Percentiles rank a stretch among this genome's conserved stretches.
Evolutionary conservation across 92 coral and sea anemone species (phyloP).

Genomic region (Metridium senile): DNA sequence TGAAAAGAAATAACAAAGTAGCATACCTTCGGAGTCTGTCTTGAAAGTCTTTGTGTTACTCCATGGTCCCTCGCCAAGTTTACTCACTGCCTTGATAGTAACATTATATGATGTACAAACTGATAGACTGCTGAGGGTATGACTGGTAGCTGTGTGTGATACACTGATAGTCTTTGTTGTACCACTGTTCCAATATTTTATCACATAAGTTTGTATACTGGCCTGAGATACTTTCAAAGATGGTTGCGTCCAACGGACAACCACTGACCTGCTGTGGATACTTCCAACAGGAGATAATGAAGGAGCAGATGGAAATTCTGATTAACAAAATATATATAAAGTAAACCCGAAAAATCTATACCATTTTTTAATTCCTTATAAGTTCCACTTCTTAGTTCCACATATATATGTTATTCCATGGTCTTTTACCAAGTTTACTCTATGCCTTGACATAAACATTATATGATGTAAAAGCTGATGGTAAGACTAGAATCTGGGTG

Average conservation of each 20-base stretch:
- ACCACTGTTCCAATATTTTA: constrained; percentile 19
- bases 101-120: constrained; percentile 42
- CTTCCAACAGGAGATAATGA: neutral
- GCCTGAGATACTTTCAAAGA: constrained; percentile 15
- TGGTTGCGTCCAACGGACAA: constrained; percentile 33
- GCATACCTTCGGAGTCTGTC: constrained; percentile 47
- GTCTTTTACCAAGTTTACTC: too few species aligned
- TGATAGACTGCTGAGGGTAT: constrained; percentile 17
- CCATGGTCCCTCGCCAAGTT: constrained; percentile 56
- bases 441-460: too few species aligned
- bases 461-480: too few species aligned
- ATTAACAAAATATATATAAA: neutral
- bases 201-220: constrained; percentile 4
- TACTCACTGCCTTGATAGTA: constrained; percentile 37
- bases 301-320: constrained; percentile 44
- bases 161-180: neutral
- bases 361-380: too few species aligned
- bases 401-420: too few species aligned
- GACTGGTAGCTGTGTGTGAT: neutral
- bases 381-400: too few species aligned
- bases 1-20: neutral
- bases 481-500: too few species aligned
- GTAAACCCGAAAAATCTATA: neutral
- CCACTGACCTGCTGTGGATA: constrained; percentile 18
- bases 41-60: constrained; percentile 25